Conservation (phyloP, 2,797 vertebrate genomes). For the Lagocephalus sceleratus region DNA sequence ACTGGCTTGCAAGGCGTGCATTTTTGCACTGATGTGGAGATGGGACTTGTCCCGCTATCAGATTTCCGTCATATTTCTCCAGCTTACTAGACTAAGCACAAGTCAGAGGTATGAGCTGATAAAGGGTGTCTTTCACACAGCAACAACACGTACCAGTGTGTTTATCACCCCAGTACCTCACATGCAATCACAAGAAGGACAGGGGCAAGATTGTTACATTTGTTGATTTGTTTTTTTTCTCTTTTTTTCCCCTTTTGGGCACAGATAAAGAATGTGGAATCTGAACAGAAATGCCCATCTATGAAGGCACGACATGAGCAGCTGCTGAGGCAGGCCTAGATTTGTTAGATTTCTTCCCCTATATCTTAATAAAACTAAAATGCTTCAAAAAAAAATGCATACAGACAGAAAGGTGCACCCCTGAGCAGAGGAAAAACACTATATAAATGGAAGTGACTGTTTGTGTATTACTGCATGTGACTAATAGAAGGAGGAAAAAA, state of each 20-base stretch:
- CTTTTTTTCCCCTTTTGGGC: conserved; percentile 51
- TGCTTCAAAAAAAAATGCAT: conserved; percentile 15
- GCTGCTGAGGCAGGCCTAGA: conserved; percentile 61
- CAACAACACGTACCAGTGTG: conserved; percentile 82
- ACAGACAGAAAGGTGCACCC: conserved; percentile 35
- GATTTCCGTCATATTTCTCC: conserved; percentile 83
- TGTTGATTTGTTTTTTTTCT: conserved; percentile 76
- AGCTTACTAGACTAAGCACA: conserved; percentile 85
- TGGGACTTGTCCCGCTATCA: conserved; percentile 76
- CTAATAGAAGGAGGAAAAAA: conserved; percentile 40
- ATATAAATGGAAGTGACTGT: not conserved
- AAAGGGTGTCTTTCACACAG: conserved; percentile 86
- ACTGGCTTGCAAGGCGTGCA: conserved; percentile 73
- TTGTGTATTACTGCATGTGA: not conserved
- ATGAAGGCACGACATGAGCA: conserved; percentile 55
- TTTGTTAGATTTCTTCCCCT: conserved; percentile 60
- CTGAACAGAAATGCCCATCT: conserved; percentile 60
- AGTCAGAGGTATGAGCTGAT: conserved; percentile 83
- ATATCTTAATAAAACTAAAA: conserved; percentile 72
- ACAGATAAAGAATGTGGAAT: conserved; percentile 75
- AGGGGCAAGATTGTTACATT: conserved; percentile 85
- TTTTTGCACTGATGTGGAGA: conserved; percentile 76
- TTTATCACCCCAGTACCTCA: conserved; percentile 82
- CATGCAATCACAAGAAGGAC: conserved; percentile 82
- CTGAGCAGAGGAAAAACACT: conserved; percentile 14